Evolutionary conservation across 2,888 invertebrate species (phyloP).

Genomic region (Theretra japonica): DNA sequence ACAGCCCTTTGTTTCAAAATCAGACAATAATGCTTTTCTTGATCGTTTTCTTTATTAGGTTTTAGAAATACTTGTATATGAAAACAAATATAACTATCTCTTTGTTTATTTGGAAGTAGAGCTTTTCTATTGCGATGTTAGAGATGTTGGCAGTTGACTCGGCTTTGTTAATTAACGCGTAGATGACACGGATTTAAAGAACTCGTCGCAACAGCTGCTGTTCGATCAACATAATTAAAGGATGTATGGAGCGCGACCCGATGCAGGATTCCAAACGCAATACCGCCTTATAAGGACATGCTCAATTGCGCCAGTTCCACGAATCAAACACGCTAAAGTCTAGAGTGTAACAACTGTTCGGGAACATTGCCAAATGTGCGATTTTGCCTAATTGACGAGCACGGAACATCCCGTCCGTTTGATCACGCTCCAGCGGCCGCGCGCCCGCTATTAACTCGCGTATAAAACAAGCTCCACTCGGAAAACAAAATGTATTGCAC

Average conservation of each 20-base stretch:
- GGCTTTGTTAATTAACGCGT: neutral
- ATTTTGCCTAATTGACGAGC: slow-evolving; percentile 79
- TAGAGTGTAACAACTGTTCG: slow-evolving; percentile 70
- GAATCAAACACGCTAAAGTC: slow-evolving; percentile 61
- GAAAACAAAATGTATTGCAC: slow-evolving; percentile 43
- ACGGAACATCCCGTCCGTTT: slow-evolving; percentile 69
- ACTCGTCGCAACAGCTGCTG: slow-evolving; percentile 5
- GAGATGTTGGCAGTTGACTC: neutral
- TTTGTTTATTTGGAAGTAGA: neutral
- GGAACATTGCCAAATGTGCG: slow-evolving; percentile 78
- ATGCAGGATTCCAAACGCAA: slow-evolving; percentile 42
- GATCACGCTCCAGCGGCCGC: slow-evolving; percentile 66
- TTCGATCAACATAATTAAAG: slow-evolving; percentile 3
- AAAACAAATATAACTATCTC: too few species aligned
- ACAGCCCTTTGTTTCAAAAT: neutral
- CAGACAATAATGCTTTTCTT: neutral
- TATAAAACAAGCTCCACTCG: slow-evolving; percentile 58
- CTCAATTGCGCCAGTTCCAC: slow-evolving; percentile 49
- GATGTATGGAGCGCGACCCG: slow-evolving; percentile 16
- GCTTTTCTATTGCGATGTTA: neutral
- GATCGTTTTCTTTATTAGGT: neutral
- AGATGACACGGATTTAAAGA: neutral
- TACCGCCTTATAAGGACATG: slow-evolving; percentile 65
- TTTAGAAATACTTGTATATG: too few species aligned
- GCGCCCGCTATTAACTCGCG: slow-evolving; percentile 53